Percentiles rank a stretch among this genome's conserved stretches.
Evolutionary conservation across 2,888 invertebrate genomes (phyloP).

Genomic region (Conistra vaccinii): DNA sequence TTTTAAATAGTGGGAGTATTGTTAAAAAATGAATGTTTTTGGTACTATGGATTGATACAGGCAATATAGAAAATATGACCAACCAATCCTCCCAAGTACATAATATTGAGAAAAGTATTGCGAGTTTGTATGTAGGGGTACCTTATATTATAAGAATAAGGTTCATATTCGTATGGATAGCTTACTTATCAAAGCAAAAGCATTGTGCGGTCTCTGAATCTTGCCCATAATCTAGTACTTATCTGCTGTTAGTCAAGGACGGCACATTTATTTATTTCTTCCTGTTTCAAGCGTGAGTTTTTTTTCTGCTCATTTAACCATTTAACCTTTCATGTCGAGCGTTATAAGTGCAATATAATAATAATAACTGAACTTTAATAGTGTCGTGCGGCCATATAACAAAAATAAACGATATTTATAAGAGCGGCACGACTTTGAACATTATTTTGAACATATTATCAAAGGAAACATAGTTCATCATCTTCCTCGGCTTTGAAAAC

Average conservation of each 20-base stretch:
- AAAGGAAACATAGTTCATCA: background rate
- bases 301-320: constrained; percentile 32
- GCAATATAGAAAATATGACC: background rate
- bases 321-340: constrained; percentile 35
- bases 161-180: background rate
- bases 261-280: constrained; percentile 34
- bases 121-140: too few relatives aligned
- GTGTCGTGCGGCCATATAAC: background rate
- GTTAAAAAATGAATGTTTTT: background rate
- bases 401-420: background rate
- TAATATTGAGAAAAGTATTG: too few relatives aligned
- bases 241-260: constrained; percentile 43
- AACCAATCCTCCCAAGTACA: background rate
- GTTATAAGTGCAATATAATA: constrained; percentile 4
- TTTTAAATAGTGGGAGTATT: too few relatives aligned
- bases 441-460: background rate
- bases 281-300: constrained; percentile 28
- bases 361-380: constrained; percentile 30
- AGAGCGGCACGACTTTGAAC: background rate
- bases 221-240: constrained; percentile 20
- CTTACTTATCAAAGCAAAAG: background rate
- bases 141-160: background rate
- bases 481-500: background rate
- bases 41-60: too few relatives aligned
- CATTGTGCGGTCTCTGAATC: background rate